Evolutionary conservation across 2,888 invertebrate genomes (phyloP), one percentile per base, ranked within the genome.

Genomic region (Agrotis ipsilon): DNA sequence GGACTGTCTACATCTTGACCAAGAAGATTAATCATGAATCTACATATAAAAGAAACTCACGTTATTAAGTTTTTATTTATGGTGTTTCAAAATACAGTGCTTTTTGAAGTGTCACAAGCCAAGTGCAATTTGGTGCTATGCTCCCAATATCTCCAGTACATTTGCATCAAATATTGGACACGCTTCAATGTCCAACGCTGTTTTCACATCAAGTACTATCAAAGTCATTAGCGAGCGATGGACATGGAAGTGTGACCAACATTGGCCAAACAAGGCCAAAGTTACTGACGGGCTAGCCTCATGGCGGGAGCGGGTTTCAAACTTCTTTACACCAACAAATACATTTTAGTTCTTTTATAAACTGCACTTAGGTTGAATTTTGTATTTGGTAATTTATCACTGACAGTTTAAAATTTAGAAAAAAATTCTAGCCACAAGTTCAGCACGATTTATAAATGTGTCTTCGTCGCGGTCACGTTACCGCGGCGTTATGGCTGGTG

Each of bases 201-300:
- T 19, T 24, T 21, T n/a, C 16, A 45, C 18, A 58, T 13, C 24
- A 21, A 0, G 45, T 16, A 45, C 19, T 46, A 24, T 27, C 1
- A 39, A 60, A 52, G 27, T 51, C 43, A 52, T 21, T 52, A 24
- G 46, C 13, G 2, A 16, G 43, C 52, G 45, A 11, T 64, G 51
- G 51, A 62, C 49, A 21, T 55, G 0, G 27, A 55, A 59, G 65
- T 63, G 62, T 55, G 72, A 46, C 78, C 72, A 76, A 80, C 48
- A 63, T 79, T 72, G 67, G 80, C 75, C 43, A n/a, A 18, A 11
- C 43, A 32, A 18, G 51, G 24, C 48, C 52, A 55, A 39, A 18
- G 67, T 32, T 79, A 79, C 78, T 76, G 78, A 79, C 78, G 78
- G 49, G 78, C 72, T 55, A 79, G 77, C 27, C 68, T 76, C 78